Conservation (phyloP, 2,113 vertebrate genomes). For the Erpornis zantholeuca region DNA sequence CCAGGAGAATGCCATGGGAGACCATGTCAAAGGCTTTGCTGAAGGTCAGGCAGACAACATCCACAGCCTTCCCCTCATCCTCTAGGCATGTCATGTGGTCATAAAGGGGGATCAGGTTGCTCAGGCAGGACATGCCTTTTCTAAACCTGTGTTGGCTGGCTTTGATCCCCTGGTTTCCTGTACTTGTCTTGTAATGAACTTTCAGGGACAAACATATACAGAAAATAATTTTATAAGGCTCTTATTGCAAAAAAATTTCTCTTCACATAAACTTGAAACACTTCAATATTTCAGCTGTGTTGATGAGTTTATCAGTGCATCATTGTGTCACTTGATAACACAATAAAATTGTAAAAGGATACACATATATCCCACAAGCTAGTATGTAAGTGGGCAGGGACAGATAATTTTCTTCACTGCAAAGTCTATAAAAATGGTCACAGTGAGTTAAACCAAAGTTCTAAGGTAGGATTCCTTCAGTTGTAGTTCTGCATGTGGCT, state of each 20-base stretch:
- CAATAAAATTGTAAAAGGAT: not conserved
- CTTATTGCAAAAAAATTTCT: not conserved
- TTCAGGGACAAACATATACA: not conserved
- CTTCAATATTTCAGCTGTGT: not conserved
- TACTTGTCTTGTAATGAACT: not conserved
- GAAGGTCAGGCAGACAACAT: too few species aligned
- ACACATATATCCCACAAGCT: not conserved
- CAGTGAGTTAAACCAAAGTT: not conserved
- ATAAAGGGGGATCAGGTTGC: not conserved
- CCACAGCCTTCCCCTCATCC: not conserved
- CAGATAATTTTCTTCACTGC: not conserved
- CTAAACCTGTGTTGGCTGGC: not conserved
- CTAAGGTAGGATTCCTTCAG: not conserved
- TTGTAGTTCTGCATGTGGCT: not conserved
- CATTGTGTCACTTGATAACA: not conserved
- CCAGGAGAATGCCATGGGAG: not conserved
- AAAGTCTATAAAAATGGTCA: not conserved
- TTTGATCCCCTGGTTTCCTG: not conserved
- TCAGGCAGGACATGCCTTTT: not conserved
- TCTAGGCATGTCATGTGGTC: rapidly evolving
- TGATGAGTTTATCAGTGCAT: not conserved
- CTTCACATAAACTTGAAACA: not conserved
- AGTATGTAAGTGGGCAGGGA: not conserved
- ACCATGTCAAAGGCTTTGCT: not conserved
- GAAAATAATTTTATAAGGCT: not conserved